Base-by-base conservation (phyloP, 2,113 vertebrate genomes). In the Chlorodrepanis virens region DNA sequence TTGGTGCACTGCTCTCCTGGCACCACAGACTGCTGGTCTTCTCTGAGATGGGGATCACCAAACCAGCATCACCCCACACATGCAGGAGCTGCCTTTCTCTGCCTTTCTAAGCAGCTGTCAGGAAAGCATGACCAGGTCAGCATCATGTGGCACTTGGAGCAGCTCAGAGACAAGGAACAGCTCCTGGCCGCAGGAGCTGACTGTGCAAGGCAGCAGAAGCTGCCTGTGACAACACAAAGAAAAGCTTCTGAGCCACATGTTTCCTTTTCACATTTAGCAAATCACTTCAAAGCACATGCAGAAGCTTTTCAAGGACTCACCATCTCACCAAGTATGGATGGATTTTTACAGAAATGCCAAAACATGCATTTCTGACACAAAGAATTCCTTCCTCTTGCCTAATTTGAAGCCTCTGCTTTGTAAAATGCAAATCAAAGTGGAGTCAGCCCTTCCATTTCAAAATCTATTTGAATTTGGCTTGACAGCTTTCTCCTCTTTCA, bases 381-480 rank as follows among this genome's bases (percentile, higher is more conserved):
- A 83, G 45, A 74, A 49, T 80, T 80, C 80, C 80, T 47, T 92
- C 79, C 83, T 79, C 49, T 81, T 87, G 61, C 83, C 87, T 83
- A 72, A 57, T 65, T 83, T 69, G 45, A 72, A 91, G 68, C 18
- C 28, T 81, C 68, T 81, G 72, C 87, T 89, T 95, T 67, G 69
- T 87, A 93, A 96, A 94, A 87, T 47, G 72, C 69, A 92, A 96
- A 92, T 89, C 83, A 86, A 83, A 94, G 94, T 60, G 23, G 71
- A 96, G 45, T 45, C 71, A 88, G 68, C 31, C 54, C 45, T 91
- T 91, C 74, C 49, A 56, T 80, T 95, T 81, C 59, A 83, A 70
- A 80, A 72, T 83, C 9, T 57, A 45, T 85, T 83, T 80, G 75
- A 89, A 67, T 95, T 83, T 83, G 21, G 25, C 71, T 61, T 86